Conservation (phyloP, 2,888 invertebrate species). For the Dicyrtomina minuta region DNA sequence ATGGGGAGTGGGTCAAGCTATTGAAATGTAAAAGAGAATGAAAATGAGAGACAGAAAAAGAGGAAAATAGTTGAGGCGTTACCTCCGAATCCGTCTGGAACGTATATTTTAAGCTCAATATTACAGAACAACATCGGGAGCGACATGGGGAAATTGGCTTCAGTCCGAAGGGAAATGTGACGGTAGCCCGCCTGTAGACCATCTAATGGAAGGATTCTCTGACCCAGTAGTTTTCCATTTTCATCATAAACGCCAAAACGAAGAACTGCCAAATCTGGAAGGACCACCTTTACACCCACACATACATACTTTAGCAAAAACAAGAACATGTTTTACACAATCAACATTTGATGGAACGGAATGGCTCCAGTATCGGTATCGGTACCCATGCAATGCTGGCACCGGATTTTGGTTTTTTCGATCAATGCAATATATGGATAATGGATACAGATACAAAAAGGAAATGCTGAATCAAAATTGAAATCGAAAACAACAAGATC, state of each 20-base stretch:
- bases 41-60: no score
- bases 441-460: no score
- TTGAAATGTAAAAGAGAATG: no score
- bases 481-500: no score
- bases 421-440: no score
- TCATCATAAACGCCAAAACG: conserved; percentile 99
- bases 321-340: not conserved
- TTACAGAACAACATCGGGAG: conserved; percentile 98
- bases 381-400: no score
- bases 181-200: conserved; percentile 97
- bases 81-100: conserved; percentile 98
- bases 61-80: conserved; percentile 44
- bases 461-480: no score
- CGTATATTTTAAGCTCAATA: conserved; percentile 98
- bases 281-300: conserved; percentile 70
- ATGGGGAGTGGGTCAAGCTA: no score
- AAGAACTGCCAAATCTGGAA: conserved; percentile 95
- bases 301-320: not conserved
- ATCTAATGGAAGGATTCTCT: conserved; percentile 94
- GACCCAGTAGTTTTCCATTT: conserved; percentile 92
- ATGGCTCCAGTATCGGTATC: no score
- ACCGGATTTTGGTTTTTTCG: no score
- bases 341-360: not conserved
- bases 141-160: conserved; percentile 98
- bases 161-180: conserved; percentile 94